Conservation (phyloP, 1,140 invertebrate genomes). For the Drosophila miranda region DNA sequence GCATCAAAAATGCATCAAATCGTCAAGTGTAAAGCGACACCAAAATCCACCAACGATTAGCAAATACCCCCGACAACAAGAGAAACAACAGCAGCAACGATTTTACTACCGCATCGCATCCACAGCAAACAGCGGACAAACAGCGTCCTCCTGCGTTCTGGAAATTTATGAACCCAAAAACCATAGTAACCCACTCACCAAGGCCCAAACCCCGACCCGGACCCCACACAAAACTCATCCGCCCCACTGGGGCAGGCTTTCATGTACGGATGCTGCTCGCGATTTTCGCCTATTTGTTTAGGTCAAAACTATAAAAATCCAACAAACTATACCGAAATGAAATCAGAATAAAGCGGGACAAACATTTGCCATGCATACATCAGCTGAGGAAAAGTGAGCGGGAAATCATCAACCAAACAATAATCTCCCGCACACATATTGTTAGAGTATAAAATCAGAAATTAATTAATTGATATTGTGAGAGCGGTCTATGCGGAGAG, state of each 20-base stretch:
- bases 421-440: no score
- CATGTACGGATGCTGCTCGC: constrained; percentile 2
- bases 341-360: constrained; percentile 14
- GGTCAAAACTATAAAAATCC: constrained; percentile 59
- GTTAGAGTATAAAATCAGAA: no score
- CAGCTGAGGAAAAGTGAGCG: constrained; percentile 9
- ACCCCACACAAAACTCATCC: not conserved
- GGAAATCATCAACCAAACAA: constrained; percentile 5
- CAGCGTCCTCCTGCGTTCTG: not conserved
- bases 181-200: constrained; percentile 17
- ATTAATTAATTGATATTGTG: no score
- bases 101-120: constrained; percentile 29
- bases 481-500: no score
- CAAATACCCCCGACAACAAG: constrained; percentile 21
- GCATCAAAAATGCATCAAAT: not conserved
- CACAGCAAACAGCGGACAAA: constrained; percentile 16
- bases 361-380: constrained; percentile 25
- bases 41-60: constrained; percentile 22
- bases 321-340: constrained; percentile 34
- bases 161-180: constrained; percentile 34
- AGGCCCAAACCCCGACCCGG: not conserved
- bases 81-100: constrained; percentile 1
- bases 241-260: no score
- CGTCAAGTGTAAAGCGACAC: constrained; percentile 9
- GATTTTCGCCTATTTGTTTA: constrained; percentile 57